Percentiles rank a stretch among this genome's conserved stretches.
Conservation (phyloP, 2,888 invertebrate species). For the Hipparchia sbordonii region DNA sequence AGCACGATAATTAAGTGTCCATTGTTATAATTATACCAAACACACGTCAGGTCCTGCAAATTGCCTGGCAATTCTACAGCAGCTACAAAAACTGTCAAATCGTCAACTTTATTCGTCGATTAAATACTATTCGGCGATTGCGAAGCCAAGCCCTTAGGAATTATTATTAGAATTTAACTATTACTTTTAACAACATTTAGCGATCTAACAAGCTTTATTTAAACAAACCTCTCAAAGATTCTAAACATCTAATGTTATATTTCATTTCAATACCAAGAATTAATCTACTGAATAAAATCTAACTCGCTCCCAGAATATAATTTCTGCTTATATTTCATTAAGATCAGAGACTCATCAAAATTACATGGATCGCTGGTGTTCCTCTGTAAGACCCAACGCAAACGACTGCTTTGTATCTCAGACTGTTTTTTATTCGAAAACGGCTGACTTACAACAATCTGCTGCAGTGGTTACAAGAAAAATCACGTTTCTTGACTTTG, state of each 20-base stretch:
- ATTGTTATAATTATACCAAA: too few species aligned
- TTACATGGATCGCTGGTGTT: slow-evolving; percentile 16
- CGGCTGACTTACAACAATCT: neutral
- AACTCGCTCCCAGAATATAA: slow-evolving; percentile 3
- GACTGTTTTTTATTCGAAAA: neutral
- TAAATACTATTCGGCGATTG: too few species aligned
- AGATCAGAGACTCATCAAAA: slow-evolving; percentile 21
- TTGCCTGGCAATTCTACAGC: too few species aligned
- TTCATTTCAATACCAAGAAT: slow-evolving; percentile 10
- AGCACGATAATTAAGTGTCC: too few species aligned
- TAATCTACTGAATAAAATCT: slow-evolving; percentile 14
- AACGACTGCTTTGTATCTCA: neutral
- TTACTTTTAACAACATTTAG: too few species aligned
- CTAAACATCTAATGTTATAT: neutral
- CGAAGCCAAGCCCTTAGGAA: too few species aligned
- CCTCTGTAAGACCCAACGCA: neutral
- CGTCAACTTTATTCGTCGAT: too few species aligned
- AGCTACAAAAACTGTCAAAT: too few species aligned
- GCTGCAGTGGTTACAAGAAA: neutral
- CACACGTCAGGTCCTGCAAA: too few species aligned
- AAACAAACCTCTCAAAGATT: neutral
- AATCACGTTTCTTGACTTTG: too few species aligned
- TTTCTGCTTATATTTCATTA: slow-evolving; percentile 22
- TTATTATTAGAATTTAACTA: too few species aligned
- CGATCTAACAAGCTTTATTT: neutral